Percentiles rank a stretch among this genome's conserved stretches.
phyloP scores from a whole-genome alignment of 2,888 invertebrate genomes.

The Yponomeuta cagnagella region DNA sequence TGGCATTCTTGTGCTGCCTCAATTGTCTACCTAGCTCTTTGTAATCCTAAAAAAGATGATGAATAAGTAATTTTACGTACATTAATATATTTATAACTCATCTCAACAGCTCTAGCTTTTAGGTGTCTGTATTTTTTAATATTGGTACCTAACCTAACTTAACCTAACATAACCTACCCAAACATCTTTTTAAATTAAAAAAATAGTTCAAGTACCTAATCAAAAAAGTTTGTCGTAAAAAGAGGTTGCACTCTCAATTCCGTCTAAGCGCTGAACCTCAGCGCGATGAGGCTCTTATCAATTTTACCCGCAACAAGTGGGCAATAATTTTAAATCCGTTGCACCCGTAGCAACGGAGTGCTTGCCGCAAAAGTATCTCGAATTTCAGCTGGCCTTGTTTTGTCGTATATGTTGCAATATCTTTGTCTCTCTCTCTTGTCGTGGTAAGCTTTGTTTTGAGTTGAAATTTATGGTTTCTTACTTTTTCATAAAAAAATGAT shows the following conservation, averaged over 20 bases:
- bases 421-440: not conserved
- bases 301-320: slow-evolving; percentile 73
- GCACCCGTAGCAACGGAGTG: slow-evolving; percentile 30
- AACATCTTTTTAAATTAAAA: too few relatives aligned
- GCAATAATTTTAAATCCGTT: slow-evolving; percentile 68
- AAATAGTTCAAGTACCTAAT: not conserved
- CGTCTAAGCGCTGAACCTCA: slow-evolving; percentile 44
- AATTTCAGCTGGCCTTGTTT: slow-evolving; percentile 10
- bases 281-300: slow-evolving; percentile 65
- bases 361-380: slow-evolving; percentile 10
- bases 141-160: too few relatives aligned
- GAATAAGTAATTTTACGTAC: too few relatives aligned
- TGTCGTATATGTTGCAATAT: not conserved
- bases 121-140: too few relatives aligned
- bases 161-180: too few relatives aligned
- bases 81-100: too few relatives aligned
- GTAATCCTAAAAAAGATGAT: too few relatives aligned
- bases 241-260: slow-evolving; percentile 52
- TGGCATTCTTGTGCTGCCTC: not conserved
- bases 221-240: slow-evolving; percentile 18
- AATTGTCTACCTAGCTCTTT: not conserved
- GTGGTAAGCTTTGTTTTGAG: too few relatives aligned
- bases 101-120: too few relatives aligned
- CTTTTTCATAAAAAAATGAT: too few relatives aligned
- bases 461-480: too few relatives aligned